Conservation (phyloP, 2,113 vertebrate genomes). For the Syrmaticus mikado region DNA sequence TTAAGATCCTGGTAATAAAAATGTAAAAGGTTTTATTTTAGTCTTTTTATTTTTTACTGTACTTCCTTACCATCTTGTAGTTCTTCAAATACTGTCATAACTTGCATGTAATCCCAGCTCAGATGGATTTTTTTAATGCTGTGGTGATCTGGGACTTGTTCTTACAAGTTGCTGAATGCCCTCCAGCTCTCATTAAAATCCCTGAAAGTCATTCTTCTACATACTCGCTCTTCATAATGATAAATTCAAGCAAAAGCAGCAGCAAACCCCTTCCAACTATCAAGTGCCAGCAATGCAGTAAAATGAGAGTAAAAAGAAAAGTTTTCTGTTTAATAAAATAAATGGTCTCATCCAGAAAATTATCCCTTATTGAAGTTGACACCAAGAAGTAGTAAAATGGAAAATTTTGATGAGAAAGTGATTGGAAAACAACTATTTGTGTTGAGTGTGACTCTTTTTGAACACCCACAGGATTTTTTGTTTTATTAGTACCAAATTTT, state of each 20-base stretch:
- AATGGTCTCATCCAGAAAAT: background rate
- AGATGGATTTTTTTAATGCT: slow-evolving; percentile 55
- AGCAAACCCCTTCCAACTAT: background rate
- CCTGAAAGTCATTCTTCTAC: slow-evolving; percentile 51
- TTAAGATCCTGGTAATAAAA: slow-evolving; percentile 47
- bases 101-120: slow-evolving; percentile 10
- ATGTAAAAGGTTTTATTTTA: slow-evolving; percentile 48
- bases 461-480: background rate
- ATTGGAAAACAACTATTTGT: background rate
- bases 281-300: background rate
- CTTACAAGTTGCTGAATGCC: slow-evolving; percentile 48
- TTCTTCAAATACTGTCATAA: slow-evolving; percentile 9
- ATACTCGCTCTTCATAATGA: background rate
- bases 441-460: background rate
- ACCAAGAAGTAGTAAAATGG: background rate
- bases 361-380: background rate
- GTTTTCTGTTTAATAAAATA: background rate
- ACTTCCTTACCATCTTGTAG: slow-evolving; percentile 42
- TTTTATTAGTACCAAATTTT: background rate
- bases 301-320: background rate
- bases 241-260: background rate
- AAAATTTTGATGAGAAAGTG: background rate
- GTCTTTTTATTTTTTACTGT: slow-evolving; percentile 50
- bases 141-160: slow-evolving; percentile 54
- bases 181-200: slow-evolving; percentile 53